These are phyloP conservation scores for Phaonia tiefii DNA, from an alignment of 2,888 invertebrate species.

Conservation along the genomic window DNA sequence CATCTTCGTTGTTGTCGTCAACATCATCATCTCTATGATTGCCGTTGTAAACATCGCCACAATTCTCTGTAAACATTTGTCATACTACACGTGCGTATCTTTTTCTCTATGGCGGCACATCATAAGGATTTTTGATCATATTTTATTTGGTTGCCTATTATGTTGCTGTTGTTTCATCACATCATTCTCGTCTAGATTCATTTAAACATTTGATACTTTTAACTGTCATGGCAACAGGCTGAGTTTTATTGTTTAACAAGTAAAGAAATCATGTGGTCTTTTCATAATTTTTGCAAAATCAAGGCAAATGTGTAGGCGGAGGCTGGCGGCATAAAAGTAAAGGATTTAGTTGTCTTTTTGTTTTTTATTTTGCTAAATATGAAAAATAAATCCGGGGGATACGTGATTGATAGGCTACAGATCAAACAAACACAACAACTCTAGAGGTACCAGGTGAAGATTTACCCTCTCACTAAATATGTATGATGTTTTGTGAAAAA, in stretches of 20 bases:
- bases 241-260: constrained; percentile 22
- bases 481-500: too few relatives aligned
- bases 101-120: background rate
- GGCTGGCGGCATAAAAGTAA: constrained; percentile 14
- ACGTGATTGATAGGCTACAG: constrained; percentile 22
- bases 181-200: background rate
- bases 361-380: background rate
- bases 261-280: background rate
- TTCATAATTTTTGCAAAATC: background rate
- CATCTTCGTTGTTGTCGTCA: background rate
- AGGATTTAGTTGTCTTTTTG: background rate
- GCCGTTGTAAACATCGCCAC: constrained; percentile 1
- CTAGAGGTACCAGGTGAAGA: too few relatives aligned
- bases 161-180: background rate
- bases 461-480: too few relatives aligned
- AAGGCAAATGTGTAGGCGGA: background rate
- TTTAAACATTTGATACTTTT: constrained; percentile 12
- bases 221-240: constrained; percentile 42
- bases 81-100: constrained; percentile 24
- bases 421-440: background rate
- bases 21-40: background rate
- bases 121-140: constrained; percentile 20
- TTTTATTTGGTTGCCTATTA: too few relatives aligned
- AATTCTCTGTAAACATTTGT: constrained; percentile 33
- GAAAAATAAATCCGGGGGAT: background rate